Evolutionary conservation across 2,797 vertebrate genomes (phyloP).

Genomic region (Neoniphon sammara): DNA sequence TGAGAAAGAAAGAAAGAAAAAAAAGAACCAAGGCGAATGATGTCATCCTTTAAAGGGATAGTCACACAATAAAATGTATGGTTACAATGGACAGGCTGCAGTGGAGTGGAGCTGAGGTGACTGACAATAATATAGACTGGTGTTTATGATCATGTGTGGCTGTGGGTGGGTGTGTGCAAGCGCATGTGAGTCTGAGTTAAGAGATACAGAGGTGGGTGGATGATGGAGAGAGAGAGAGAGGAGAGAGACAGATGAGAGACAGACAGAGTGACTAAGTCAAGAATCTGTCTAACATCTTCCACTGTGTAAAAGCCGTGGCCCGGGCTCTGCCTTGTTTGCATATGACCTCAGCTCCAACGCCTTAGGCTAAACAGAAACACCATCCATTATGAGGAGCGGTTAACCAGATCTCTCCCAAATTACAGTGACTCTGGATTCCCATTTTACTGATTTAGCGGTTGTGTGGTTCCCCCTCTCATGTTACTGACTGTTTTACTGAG

Average conservation of each 20-base stretch:
- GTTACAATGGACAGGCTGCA: slow-evolving; percentile 35
- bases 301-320: slow-evolving; percentile 51
- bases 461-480: slow-evolving; percentile 80
- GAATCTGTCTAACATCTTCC: slow-evolving; percentile 44
- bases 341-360: slow-evolving; percentile 81
- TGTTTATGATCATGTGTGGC: background rate
- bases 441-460: slow-evolving; percentile 83
- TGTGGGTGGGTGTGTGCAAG: background rate
- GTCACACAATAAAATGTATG: slow-evolving; percentile 42
- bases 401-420: slow-evolving; percentile 82
- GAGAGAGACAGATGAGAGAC: background rate
- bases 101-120: slow-evolving; percentile 21
- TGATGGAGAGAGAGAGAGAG: background rate
- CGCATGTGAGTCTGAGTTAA: background rate
- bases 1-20: slow-evolving; percentile 25
- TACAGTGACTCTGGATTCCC: slow-evolving; percentile 81
- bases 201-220: background rate
- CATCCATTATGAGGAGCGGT: slow-evolving; percentile 83
- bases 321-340: slow-evolving; percentile 79
- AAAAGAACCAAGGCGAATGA: slow-evolving; percentile 70
- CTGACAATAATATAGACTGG: background rate
- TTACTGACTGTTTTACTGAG: slow-evolving; percentile 79
- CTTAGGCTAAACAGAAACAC: slow-evolving; percentile 83
- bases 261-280: background rate
- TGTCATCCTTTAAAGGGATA: slow-evolving; percentile 80